Percentiles rank a stretch among this genome's conserved stretches.
Conservation (phyloP, 2,797 vertebrate genomes). For the Spea hammondii region DNA sequence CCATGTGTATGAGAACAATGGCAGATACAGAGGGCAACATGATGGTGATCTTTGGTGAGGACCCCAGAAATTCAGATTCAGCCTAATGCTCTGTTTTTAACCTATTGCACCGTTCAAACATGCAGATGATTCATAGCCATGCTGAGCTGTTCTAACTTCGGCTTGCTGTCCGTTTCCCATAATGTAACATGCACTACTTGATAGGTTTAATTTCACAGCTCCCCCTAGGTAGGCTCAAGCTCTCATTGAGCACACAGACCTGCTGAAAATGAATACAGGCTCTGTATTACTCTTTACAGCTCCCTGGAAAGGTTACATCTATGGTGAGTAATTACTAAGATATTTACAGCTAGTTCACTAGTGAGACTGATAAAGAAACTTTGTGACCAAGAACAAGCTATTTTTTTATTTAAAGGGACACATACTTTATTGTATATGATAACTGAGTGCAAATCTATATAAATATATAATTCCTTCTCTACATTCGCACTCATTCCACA, state of each 20-base stretch:
- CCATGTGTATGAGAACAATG: too few relatives aligned
- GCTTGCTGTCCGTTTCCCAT: neutral
- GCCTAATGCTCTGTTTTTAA: neutral
- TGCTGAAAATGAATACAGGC: slow-evolving; percentile 9
- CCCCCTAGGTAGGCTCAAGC: neutral
- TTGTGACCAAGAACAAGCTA: slow-evolving; percentile 12
- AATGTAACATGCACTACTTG: slow-evolving; percentile 7
- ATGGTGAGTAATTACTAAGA: slow-evolving; percentile 33
- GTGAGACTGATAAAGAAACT: slow-evolving; percentile 24
- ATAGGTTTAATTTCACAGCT: neutral
- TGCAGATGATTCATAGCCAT: neutral
- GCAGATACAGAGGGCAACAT: too few relatives aligned
- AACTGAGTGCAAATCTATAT: too few relatives aligned
- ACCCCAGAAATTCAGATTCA: neutral
- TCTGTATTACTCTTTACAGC: neutral
- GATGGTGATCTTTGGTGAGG: too few relatives aligned
- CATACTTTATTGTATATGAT: too few relatives aligned
- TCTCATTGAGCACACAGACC: slow-evolving; percentile 1
- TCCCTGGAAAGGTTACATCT: slow-evolving; percentile 6
- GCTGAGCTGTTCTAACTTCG: neutral
- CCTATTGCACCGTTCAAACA: neutral
- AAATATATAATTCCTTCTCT: too few relatives aligned
- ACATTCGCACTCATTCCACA: too few relatives aligned
- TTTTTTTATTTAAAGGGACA: neutral
- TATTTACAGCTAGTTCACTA: slow-evolving; percentile 28